A percentile compares a stretch with the other conserved stretches of the same genome.
Evolutionary conservation across 2,797 vertebrate species (phyloP).

Genomic region (Apodemus agrarius): DNA sequence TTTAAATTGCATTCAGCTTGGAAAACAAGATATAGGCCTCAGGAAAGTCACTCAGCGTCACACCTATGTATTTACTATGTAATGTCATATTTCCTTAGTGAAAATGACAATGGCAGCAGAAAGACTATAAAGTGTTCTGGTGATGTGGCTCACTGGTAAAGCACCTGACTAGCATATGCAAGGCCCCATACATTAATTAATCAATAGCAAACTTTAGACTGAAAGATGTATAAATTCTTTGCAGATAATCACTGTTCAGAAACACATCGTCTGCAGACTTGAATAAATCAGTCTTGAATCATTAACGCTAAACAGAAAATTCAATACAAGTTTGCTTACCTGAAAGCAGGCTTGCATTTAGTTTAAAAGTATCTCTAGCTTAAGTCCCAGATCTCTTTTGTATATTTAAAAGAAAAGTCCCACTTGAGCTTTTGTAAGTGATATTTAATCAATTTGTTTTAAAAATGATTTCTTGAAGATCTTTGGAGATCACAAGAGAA

Average conservation of each 20-base stretch:
- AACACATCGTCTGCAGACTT: conserved; percentile 61
- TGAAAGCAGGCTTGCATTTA: not conserved
- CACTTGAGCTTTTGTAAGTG: conserved; percentile 29
- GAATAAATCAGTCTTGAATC: conserved; percentile 60
- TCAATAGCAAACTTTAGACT: not conserved
- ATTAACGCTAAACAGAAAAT: conserved; percentile 62
- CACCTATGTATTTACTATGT: not conserved
- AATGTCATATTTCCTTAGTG: not conserved
- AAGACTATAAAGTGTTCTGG: not conserved
- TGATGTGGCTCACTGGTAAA: not conserved
- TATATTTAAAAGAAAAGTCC: conserved; percentile 46
- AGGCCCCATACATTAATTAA: not conserved
- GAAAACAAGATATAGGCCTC: not conserved
- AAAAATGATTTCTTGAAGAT: conserved; percentile 63
- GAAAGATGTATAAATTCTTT: conserved; percentile 13
- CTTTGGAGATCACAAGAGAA: conserved; percentile 33
- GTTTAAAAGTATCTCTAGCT: conserved; percentile 43
- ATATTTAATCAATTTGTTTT: conserved; percentile 62
- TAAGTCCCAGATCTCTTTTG: conserved; percentile 45
- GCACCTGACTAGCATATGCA: not conserved
- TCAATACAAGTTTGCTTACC: conserved; percentile 69
- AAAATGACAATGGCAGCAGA: not conserved
- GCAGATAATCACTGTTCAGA: conserved; percentile 64
- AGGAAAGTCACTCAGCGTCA: not conserved
- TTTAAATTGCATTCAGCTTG: not conserved